A percentile compares a stretch with the other conserved stretches of the same genome.
These are phyloP conservation scores for Diaprepes abbreviatus DNA, from an alignment of 2,888 invertebrate species.

Conservation along the genomic window DNA sequence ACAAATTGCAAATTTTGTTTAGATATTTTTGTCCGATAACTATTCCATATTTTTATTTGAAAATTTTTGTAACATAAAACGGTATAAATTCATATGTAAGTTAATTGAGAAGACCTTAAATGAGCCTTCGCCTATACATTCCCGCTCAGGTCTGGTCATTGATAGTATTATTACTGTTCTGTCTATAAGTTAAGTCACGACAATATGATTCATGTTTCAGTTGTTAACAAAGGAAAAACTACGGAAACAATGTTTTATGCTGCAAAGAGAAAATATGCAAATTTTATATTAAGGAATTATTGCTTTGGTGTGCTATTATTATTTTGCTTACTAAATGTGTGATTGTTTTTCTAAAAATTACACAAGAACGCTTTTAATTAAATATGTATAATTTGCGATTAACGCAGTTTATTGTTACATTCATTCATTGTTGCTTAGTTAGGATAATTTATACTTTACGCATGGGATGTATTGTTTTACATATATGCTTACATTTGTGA, in stretches of 20 bases:
- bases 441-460: not conserved
- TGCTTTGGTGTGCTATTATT: not conserved
- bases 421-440: not conserved
- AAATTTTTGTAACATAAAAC: no score
- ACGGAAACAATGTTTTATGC: constrained; percentile 16
- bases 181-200: not conserved
- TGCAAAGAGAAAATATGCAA: constrained; percentile 28
- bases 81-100: no score
- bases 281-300: constrained; percentile 22
- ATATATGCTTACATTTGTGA: no score
- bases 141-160: no score
- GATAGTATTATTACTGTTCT: no score
- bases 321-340: not conserved
- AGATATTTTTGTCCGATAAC: no score
- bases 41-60: no score
- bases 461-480: no score
- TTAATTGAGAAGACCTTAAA: no score
- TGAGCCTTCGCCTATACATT: no score
- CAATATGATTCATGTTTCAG: not conserved
- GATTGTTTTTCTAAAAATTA: not conserved
- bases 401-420: not conserved
- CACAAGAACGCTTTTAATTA: not conserved
- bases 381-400: not conserved
- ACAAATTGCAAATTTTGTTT: no score
- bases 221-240: not conserved